phyloP scores from a whole-genome alignment of 2,888 invertebrate species.

The Ferdinandea cuprea region DNA sequence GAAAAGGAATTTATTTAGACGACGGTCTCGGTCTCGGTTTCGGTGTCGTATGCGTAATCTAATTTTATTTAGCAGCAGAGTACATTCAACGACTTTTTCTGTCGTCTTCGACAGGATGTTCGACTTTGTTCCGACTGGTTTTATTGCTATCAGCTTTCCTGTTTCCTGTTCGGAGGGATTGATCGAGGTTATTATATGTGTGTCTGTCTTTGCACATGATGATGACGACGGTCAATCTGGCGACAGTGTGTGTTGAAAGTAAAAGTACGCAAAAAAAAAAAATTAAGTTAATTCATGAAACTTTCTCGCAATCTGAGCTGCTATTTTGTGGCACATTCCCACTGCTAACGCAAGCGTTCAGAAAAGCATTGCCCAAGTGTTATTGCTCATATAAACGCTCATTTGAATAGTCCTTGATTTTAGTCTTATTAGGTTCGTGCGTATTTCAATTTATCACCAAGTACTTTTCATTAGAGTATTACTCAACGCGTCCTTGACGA shows the following conservation, averaged over 20 bases:
- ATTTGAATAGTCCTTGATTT: slow-evolving; percentile 41
- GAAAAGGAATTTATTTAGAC: not conserved
- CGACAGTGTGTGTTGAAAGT: slow-evolving; percentile 13
- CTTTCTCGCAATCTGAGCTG: too few species aligned
- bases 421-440: slow-evolving; percentile 7
- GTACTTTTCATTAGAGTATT: slow-evolving; percentile 41
- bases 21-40: slow-evolving; percentile 34
- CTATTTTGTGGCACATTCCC: not conserved
- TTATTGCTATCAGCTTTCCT: slow-evolving; percentile 16
- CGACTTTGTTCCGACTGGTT: slow-evolving; percentile 17
- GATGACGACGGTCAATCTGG: not conserved
- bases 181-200: slow-evolving; percentile 38
- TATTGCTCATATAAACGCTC: slow-evolving; percentile 34
- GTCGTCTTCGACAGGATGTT: slow-evolving; percentile 37
- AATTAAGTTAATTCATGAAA: not conserved
- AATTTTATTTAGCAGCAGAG: slow-evolving; percentile 48
- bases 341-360: not conserved
- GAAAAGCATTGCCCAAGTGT: not conserved
- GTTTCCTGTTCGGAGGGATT: slow-evolving; percentile 27
- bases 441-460: slow-evolving; percentile 6
- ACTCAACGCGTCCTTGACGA: not conserved
- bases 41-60: slow-evolving; percentile 67
- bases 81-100: not conserved
- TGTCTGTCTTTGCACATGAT: slow-evolving; percentile 4
- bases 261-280: not conserved